These are phyloP conservation scores for Agriopis aurantiaria DNA, from an alignment of 2,888 invertebrate species.

Conservation along the genomic window DNA sequence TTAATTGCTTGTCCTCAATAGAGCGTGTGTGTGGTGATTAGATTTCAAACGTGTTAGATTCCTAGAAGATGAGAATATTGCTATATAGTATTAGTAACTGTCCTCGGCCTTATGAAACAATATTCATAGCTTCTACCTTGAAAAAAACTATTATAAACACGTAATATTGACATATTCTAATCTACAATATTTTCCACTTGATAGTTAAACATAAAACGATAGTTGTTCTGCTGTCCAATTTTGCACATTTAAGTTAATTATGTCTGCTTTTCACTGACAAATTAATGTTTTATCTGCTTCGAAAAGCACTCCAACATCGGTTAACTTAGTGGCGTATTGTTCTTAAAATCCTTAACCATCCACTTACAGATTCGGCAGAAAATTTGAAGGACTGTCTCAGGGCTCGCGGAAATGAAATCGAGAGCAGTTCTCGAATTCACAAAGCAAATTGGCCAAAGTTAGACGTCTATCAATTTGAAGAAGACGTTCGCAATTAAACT, in stretches of 20 bases:
- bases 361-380: conserved; percentile 45
- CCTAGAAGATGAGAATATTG: too few relatives aligned
- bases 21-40: conserved; percentile 16
- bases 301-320: conserved; percentile 28
- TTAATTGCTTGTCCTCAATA: conserved; percentile 29
- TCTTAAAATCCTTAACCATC: conserved; percentile 34
- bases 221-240: not conserved
- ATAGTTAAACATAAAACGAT: too few relatives aligned
- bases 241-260: not conserved
- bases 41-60: conserved; percentile 4
- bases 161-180: too few relatives aligned
- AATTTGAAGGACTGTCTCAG: conserved; percentile 57
- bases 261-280: not conserved
- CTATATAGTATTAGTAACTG: too few relatives aligned
- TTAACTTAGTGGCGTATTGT: conserved; percentile 40
- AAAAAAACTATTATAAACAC: too few relatives aligned
- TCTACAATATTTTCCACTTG: too few relatives aligned
- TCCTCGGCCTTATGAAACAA: too few relatives aligned
- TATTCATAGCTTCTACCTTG: too few relatives aligned
- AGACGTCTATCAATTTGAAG: conserved; percentile 73
- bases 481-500: conserved; percentile 83
- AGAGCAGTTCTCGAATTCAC: conserved; percentile 63
- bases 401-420: conserved; percentile 61
- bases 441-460: conserved; percentile 74
- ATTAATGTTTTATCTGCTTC: conserved; percentile 18